Evolutionary conservation across 2,888 invertebrate species (phyloP).

Genomic region (Rhagium mordax): DNA sequence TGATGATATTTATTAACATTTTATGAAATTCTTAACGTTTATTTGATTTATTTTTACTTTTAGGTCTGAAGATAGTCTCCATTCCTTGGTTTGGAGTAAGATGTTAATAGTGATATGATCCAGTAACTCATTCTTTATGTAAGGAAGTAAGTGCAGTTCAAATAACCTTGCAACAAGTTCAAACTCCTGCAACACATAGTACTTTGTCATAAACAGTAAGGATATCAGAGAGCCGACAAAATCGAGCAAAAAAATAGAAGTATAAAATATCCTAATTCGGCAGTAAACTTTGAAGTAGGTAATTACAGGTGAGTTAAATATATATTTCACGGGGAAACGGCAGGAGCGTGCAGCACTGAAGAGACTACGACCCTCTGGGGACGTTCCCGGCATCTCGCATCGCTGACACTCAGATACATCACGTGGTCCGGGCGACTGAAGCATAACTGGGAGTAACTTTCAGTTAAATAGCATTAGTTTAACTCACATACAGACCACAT

Average conservation of each 20-base stretch:
- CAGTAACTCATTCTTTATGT: no score
- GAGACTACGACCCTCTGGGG: conserved; percentile 44
- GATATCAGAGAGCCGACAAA: neutral
- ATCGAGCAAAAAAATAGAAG: neutral
- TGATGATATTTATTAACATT: no score
- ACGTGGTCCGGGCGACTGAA: conserved; percentile 50
- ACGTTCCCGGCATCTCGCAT: conserved; percentile 45
- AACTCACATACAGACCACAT: conserved; percentile 39
- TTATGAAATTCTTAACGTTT: no score
- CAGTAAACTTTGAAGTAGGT: conserved; percentile 30
- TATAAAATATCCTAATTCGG: conserved; percentile 21
- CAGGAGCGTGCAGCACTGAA: conserved; percentile 32
- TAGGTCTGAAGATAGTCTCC: no score
- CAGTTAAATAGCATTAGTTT: conserved; percentile 57
- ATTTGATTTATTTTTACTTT: no score
- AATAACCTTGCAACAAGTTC: no score
- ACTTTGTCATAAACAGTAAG: neutral
- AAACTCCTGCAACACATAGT: neutral
- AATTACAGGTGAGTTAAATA: conserved; percentile 33
- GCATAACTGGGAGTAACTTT: conserved; percentile 56
- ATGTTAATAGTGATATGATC: no score
- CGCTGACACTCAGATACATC: conserved; percentile 57
- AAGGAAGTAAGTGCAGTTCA: no score
- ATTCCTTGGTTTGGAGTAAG: no score
- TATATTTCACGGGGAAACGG: conserved; percentile 44